phyloP scores from a whole-genome alignment of 92 coral and sea anemone genomes.

The Chrysogorgia sp. region DNA sequence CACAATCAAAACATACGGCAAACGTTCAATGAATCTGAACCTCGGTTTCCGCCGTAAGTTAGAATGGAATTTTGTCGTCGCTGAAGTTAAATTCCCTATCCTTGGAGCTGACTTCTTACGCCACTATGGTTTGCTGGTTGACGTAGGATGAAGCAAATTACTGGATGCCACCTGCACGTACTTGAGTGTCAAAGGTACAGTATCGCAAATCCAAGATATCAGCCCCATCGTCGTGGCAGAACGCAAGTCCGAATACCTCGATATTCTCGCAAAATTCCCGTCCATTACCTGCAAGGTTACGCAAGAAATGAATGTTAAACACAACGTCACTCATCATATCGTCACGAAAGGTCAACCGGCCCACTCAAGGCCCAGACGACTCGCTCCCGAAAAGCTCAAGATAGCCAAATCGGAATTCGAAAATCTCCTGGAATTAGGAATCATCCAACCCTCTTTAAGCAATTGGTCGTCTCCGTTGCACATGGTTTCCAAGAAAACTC shows the following conservation, averaged over 20 bases:
- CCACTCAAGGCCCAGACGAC: constrained; percentile 13
- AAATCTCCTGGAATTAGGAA: constrained; percentile 43
- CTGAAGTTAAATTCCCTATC: no score
- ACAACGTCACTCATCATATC: no score
- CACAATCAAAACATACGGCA: no score
- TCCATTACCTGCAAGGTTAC: constrained; percentile 34
- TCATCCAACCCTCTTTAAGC: no score
- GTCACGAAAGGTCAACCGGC: no score
- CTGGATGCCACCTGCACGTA: constrained; percentile 7
- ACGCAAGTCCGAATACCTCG: constrained; percentile 32
- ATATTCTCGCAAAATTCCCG: constrained; percentile 36
- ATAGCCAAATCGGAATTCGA: constrained; percentile 17
- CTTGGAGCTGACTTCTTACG: no score
- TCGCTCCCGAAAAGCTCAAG: constrained; percentile 1
- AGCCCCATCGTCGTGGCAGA: constrained; percentile 45
- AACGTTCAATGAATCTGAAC: constrained; percentile 3
- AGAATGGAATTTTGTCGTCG: no score
- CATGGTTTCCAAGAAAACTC: no score
- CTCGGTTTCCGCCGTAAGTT: no score
- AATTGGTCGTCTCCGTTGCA: no score
- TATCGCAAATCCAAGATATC: constrained; percentile 21
- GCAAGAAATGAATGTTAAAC: constrained; percentile 41
- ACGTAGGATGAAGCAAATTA: not conserved
- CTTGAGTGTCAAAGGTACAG: constrained; percentile 29
- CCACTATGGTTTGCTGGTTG: constrained; percentile 10